Evolutionary conservation across 2,113 vertebrate species (phyloP).

Genomic region (Silurus meridionalis): DNA sequence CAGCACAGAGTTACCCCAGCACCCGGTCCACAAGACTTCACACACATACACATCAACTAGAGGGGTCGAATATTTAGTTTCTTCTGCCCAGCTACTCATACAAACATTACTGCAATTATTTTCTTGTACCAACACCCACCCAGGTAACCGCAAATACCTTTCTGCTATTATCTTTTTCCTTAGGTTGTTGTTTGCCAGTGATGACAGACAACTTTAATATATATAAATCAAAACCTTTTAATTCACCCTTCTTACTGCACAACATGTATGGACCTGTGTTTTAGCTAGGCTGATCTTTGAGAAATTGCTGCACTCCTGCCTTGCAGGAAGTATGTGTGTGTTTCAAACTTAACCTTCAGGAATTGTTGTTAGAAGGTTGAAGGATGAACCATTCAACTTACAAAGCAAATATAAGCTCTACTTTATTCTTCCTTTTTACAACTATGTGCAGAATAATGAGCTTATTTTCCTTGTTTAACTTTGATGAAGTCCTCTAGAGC

Average conservation of each 20-base stretch:
- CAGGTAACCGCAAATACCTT: slow-evolving; percentile 60
- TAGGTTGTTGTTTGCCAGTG: slow-evolving; percentile 51
- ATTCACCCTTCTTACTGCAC: background rate
- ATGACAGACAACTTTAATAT: slow-evolving; percentile 9
- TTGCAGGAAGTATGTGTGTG: slow-evolving; percentile 8
- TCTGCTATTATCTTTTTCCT: slow-evolving; percentile 61
- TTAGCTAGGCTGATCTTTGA: slow-evolving; percentile 1
- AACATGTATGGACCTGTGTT: slow-evolving; percentile 12
- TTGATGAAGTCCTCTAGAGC: background rate
- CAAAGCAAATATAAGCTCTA: background rate
- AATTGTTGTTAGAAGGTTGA: slow-evolving; percentile 11
- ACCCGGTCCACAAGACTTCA: slow-evolving; percentile 57
- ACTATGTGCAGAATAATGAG: background rate
- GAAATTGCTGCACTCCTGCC: slow-evolving; percentile 10
- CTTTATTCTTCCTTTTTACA: background rate
- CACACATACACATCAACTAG: slow-evolving; percentile 69
- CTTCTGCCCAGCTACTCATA: slow-evolving; percentile 57
- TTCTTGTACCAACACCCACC: slow-evolving; percentile 38
- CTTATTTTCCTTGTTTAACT: background rate
- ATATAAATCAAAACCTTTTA: slow-evolving; percentile 30
- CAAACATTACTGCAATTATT: slow-evolving; percentile 54
- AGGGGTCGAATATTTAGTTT: slow-evolving; percentile 63
- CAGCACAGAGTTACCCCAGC: slow-evolving; percentile 68
- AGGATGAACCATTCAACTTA: slow-evolving; percentile 4
- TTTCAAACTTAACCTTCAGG: slow-evolving; percentile 5